Conservation (phyloP, 2,113 vertebrate genomes). For the Circaetus gallicus region DNA sequence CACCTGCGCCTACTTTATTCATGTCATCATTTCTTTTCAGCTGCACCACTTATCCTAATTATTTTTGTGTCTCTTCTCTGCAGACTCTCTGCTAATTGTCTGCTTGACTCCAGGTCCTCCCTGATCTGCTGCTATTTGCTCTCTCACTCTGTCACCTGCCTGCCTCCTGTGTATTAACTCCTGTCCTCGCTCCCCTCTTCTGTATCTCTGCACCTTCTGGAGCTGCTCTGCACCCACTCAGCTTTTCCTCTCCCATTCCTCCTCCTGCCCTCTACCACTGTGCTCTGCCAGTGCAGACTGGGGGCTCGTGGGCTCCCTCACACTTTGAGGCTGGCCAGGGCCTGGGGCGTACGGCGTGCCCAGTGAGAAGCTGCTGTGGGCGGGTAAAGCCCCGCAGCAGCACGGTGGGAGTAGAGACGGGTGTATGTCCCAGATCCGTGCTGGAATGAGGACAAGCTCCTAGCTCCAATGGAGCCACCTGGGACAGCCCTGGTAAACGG, state of each 20-base stretch:
- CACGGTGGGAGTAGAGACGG: neutral
- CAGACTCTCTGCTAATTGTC: constrained; percentile 16
- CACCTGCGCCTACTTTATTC: neutral
- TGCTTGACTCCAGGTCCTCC: constrained; percentile 22
- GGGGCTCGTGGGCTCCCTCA: neutral
- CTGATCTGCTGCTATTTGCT: neutral
- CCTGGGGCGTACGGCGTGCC: neutral
- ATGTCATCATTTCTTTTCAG: constrained; percentile 3
- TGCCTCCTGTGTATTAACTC: neutral
- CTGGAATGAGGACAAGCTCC: constrained; percentile 25
- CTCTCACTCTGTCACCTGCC: neutral
- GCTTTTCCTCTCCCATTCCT: neutral
- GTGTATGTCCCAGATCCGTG: neutral
- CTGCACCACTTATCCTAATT: constrained; percentile 20
- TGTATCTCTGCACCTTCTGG: neutral
- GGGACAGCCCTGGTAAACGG: neutral
- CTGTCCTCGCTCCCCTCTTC: neutral
- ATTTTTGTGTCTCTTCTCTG: constrained; percentile 30
- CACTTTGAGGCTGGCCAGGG: neutral
- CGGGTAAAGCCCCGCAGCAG: neutral
- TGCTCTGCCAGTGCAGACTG: neutral
- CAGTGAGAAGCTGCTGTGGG: neutral
- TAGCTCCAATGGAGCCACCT: neutral
- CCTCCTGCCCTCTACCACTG: neutral
- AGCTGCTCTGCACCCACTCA: neutral